phyloP scores from a whole-genome alignment of 2,113 vertebrate genomes.

The Chrysemys picta region DNA sequence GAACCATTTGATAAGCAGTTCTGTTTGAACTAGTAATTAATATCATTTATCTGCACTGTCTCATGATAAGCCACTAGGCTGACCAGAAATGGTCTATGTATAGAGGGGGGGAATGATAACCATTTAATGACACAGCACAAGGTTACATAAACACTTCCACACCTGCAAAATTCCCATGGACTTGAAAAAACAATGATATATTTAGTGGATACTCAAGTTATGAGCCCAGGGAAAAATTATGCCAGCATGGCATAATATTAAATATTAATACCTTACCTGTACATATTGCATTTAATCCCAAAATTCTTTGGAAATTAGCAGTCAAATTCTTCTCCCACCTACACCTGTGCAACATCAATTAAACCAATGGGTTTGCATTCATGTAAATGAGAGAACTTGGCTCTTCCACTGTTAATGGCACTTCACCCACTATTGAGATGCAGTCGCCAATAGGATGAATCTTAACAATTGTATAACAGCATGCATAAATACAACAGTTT shows the following conservation, averaged over 20 bases:
- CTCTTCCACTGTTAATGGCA: background rate
- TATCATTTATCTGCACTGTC: background rate
- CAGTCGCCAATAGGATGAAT: background rate
- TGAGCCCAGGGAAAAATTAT: background rate
- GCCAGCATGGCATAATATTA: background rate
- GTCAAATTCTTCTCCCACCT: background rate
- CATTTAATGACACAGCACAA: background rate
- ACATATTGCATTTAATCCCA: background rate
- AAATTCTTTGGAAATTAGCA: background rate
- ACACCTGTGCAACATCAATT: background rate
- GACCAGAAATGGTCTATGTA: background rate
- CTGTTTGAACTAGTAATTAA: background rate
- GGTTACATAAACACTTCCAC: conserved; percentile 43
- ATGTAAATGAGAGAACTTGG: background rate
- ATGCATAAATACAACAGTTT: background rate
- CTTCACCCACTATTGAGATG: background rate
- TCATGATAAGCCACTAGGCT: background rate
- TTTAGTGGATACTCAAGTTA: background rate
- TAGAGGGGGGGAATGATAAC: background rate
- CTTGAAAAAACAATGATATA: background rate
- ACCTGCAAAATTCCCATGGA: background rate
- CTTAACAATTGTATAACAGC: background rate
- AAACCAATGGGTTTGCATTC: background rate
- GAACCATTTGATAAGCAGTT: background rate
- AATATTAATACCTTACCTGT: background rate